Percentiles rank a stretch among this genome's conserved stretches.
Evolutionary conservation across 2,113 vertebrate genomes (phyloP).

Genomic region (Daphoenositta chrysoptera): DNA sequence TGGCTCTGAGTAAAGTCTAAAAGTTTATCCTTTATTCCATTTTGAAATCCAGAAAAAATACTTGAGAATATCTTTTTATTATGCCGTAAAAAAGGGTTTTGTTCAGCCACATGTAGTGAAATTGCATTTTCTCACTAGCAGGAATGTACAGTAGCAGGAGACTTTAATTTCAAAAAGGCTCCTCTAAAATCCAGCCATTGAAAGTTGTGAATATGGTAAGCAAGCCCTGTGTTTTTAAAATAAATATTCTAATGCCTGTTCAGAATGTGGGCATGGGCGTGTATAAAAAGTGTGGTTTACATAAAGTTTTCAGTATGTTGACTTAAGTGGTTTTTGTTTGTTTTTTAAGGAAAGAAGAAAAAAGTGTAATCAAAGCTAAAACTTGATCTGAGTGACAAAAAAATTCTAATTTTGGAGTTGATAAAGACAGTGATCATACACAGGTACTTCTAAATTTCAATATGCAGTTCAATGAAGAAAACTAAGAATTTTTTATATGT

Average conservation of each 20-base stretch:
- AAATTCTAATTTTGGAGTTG: background rate
- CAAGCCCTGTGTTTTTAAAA: slow-evolving; percentile 53
- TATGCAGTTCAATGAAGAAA: background rate
- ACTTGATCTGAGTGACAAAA: background rate
- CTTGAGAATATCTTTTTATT: background rate
- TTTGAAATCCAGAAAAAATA: background rate
- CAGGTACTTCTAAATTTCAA: slow-evolving; percentile 8
- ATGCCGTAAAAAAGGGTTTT: background rate
- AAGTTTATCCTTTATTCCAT: background rate
- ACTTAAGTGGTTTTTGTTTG: background rate
- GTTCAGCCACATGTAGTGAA: background rate
- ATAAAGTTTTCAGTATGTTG: slow-evolving; percentile 22
- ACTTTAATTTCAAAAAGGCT: slow-evolving; percentile 42
- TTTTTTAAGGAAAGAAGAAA: background rate
- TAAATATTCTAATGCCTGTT: slow-evolving; percentile 46
- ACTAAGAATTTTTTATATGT: background rate
- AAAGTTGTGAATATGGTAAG: slow-evolving; percentile 41
- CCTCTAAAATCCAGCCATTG: slow-evolving; percentile 26
- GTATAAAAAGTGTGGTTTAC: background rate
- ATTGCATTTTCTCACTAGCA: slow-evolving; percentile 24
- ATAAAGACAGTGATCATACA: background rate
- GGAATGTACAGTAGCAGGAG: background rate
- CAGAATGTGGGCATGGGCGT: background rate
- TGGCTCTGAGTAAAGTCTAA: background rate
- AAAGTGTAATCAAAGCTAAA: background rate